Evolutionary conservation across 2,113 vertebrate genomes (phyloP).

Genomic region (Triplophysa siluroides): DNA sequence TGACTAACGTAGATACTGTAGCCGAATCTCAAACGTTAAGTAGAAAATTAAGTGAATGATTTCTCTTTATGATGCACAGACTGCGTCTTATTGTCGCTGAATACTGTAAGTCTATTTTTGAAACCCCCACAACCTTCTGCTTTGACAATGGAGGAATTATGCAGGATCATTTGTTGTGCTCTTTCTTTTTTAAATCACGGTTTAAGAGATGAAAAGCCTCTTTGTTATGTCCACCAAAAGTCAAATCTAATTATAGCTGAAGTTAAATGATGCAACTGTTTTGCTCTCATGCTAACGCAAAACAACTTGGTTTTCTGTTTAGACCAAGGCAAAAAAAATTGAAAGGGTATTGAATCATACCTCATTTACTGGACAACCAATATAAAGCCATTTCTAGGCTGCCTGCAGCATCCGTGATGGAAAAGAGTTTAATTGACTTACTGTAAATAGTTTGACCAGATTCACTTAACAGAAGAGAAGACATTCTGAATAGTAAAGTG

Average conservation of each 20-base stretch:
- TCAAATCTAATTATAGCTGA: slow-evolving; percentile 32
- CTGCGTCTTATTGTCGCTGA: slow-evolving; percentile 19
- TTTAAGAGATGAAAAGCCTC: slow-evolving; percentile 47
- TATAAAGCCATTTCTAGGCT: neutral
- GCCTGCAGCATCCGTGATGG: slow-evolving; percentile 3
- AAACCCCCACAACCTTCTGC: neutral
- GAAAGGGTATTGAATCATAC: neutral
- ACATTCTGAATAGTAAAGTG: slow-evolving; percentile 14
- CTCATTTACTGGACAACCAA: slow-evolving; percentile 7
- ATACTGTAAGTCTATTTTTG: slow-evolving; percentile 30
- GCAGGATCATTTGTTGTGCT: slow-evolving; percentile 52
- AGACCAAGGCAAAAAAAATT: neutral
- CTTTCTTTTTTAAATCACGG: slow-evolving; percentile 13
- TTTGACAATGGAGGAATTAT: slow-evolving; percentile 50
- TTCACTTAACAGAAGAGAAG: slow-evolving; percentile 11
- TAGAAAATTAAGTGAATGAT: slow-evolving; percentile 35
- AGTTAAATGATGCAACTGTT: slow-evolving; percentile 34
- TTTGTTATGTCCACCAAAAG: slow-evolving; percentile 50
- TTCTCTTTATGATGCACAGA: slow-evolving; percentile 8
- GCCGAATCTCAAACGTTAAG: slow-evolving; percentile 26
- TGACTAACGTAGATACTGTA: slow-evolving; percentile 10
- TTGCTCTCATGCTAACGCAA: slow-evolving; percentile 27
- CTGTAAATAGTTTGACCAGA: slow-evolving; percentile 31
- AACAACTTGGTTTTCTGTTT: slow-evolving; percentile 28
- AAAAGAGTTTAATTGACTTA: slow-evolving; percentile 60